These are phyloP conservation scores for Eueremaeus valkanovi DNA, from an alignment of 2,888 invertebrate species.

Conservation along the genomic window DNA sequence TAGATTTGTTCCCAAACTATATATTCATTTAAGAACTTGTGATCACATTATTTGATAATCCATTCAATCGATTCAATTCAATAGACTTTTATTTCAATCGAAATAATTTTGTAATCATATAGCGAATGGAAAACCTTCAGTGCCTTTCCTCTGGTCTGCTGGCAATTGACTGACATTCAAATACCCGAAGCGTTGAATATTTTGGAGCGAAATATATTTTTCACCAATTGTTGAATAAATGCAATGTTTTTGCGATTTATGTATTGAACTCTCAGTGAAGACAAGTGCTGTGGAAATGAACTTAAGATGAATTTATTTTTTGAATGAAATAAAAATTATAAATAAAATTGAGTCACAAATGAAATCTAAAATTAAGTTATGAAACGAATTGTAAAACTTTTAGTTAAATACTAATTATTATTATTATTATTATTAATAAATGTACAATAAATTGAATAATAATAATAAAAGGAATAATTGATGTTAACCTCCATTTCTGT, in stretches of 20 bases:
- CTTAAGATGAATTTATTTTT: background rate
- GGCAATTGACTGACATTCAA: background rate
- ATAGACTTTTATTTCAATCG: background rate
- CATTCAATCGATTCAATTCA: background rate
- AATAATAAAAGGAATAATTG: background rate
- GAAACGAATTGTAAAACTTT: background rate
- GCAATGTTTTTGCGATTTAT: background rate
- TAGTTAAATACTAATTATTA: background rate
- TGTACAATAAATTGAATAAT: slow-evolving; percentile 7
- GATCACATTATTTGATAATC: background rate
- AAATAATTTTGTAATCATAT: background rate
- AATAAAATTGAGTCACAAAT: slow-evolving; percentile 13
- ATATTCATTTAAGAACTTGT: background rate
- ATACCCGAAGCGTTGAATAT: background rate
- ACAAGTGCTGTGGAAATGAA: background rate
- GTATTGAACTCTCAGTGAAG: background rate
- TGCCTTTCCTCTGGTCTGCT: background rate
- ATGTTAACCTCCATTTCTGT: background rate
- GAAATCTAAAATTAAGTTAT: background rate
- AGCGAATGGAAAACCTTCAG: background rate
- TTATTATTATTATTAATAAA: background rate
- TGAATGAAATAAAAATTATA: background rate
- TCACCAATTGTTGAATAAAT: background rate
- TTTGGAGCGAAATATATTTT: background rate
- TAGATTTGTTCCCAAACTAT: background rate